Base-by-base conservation (phyloP, 2,797 vertebrate species). In the Myotis vivesi region DNA sequence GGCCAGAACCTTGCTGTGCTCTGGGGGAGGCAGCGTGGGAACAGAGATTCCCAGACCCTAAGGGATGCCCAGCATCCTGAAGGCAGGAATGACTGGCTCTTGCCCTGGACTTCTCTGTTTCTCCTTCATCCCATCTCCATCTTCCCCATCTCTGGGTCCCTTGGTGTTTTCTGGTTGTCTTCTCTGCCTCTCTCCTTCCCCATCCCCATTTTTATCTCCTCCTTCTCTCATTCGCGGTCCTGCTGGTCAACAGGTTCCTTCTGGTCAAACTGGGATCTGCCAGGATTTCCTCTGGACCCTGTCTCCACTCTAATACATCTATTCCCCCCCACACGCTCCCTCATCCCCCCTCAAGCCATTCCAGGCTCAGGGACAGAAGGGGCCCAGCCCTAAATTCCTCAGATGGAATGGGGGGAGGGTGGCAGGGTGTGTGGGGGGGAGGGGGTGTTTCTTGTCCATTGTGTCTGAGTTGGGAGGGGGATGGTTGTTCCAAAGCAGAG, bases 361-460 rank as follows among this genome's bases (percentile, higher is more conserved):
- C 36, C 30, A 20, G 36, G 17, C 49, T 4, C 6, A 5, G 30
- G 1, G 69, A 23, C 33, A 17, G 44, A 64, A 5, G 33, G 22
- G 28, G 9, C 6, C 57, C 57, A 20, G 33, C 36, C 68, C 46
- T 30, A n/a, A 71, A 49, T n/a, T 22, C 15, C 30, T 51, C 25
- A 20, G 49, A 49, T 0, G 6, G 51, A 15, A 1, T 0, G 23
- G 22, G 0, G 16, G 1, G 13, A 49, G 25, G 13, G 15, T 25
- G 19, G 19, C 2, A 7, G 44, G 11, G 44, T 46, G 75, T 53
- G 49, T 23, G 9, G 3, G 9, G 9, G 55, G 55, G 57, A 5
- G 25, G 20, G 51, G 10, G 4, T 62, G 25, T 7, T 25, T 15
- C 1, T 15, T 36, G 66, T 69, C 71, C 25, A 2, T 20, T 16